Evolutionary conservation across 1,140 invertebrate genomes (phyloP).

Genomic region (Homalodisca vitripennis): DNA sequence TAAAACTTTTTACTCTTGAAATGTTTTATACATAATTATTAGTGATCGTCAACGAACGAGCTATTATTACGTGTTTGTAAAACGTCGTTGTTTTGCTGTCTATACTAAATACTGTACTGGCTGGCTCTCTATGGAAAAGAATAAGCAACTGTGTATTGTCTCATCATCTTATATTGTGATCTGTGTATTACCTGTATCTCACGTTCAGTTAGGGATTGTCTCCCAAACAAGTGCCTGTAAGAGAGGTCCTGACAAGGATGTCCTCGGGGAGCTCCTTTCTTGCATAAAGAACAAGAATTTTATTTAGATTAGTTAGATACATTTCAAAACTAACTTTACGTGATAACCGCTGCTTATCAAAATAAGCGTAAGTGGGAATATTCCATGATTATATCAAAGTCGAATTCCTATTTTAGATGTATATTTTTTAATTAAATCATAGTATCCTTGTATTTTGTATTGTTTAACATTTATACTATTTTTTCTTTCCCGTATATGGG

Average conservation of each 20-base stretch:
- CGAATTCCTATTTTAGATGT: constrained; percentile 4
- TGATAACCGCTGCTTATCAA: background rate
- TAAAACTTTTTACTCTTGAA: constrained; percentile 22
- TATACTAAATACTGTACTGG: constrained; percentile 16
- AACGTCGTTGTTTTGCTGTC: constrained; percentile 22
- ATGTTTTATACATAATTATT: constrained; percentile 17
- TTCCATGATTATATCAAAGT: background rate
- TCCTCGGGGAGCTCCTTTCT: background rate
- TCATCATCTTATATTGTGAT: constrained; percentile 10
- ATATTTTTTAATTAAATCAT: background rate
- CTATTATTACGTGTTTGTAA: constrained; percentile 3
- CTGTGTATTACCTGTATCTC: constrained; percentile 12
- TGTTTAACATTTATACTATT: background rate
- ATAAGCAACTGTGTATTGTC: constrained; percentile 7
- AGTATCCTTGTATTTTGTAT: background rate
- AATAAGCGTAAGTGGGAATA: background rate
- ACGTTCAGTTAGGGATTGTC: background rate
- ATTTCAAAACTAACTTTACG: background rate
- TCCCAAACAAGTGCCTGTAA: constrained; percentile 8
- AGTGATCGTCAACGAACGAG: background rate
- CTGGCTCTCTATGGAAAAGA: constrained; percentile 19
- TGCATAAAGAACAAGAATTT: background rate
- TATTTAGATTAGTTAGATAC: background rate
- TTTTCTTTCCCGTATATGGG: background rate
- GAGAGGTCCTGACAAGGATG: background rate